Percentiles rank a stretch among this genome's conserved stretches.
Conservation (phyloP, 2,888 invertebrate species). For the Noctua pronuba region DNA sequence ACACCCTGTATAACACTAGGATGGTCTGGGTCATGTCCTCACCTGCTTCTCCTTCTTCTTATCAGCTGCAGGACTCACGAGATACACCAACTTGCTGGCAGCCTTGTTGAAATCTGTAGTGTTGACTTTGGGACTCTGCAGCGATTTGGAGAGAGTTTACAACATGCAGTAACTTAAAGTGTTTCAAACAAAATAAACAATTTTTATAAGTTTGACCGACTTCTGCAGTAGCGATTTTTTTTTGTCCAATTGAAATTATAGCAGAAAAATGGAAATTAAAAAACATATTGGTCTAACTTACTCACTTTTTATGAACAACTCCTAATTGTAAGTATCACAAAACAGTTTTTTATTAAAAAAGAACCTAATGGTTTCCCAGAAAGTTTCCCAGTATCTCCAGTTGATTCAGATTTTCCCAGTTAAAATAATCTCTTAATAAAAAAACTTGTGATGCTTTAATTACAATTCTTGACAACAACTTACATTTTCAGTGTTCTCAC, state of each 20-base stretch:
- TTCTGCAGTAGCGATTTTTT: not conserved
- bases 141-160: not conserved
- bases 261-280: no score
- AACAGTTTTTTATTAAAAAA: no score
- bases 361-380: no score
- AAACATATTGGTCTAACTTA: no score
- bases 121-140: constrained; percentile 51
- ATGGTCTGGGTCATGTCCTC: not conserved
- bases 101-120: constrained; percentile 69
- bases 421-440: not conserved
- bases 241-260: no score
- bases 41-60: constrained; percentile 73
- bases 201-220: not conserved
- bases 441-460: not conserved
- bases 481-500: constrained; percentile 50
- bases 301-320: no score
- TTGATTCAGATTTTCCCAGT: not conserved
- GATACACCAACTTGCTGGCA: constrained; percentile 71
- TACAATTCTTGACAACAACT: not conserved
- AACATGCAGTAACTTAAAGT: not conserved
- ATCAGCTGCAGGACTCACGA: constrained; percentile 67
- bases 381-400: no score
- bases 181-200: no score
- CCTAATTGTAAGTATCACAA: no score
- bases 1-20: no score